Evolutionary conservation across 2,888 invertebrate species (phyloP).

Genomic region (Harmothoe impar): DNA sequence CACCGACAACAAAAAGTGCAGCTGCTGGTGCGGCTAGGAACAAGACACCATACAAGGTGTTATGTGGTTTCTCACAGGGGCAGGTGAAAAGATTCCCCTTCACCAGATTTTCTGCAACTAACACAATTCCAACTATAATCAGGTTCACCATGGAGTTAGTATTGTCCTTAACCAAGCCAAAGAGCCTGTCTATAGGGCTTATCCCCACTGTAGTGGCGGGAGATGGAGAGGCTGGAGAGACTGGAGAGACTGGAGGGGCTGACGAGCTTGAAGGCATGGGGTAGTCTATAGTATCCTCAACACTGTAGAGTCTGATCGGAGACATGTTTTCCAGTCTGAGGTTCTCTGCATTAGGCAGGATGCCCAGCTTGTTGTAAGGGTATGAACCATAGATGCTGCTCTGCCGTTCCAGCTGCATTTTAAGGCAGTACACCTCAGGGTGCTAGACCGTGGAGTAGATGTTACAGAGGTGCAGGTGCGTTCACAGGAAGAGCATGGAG

Average conservation of each 20-base stretch:
- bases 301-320: background rate
- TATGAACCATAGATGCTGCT: background rate
- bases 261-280: background rate
- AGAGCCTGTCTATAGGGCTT: background rate
- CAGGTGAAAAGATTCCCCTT: constrained; percentile 51
- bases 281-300: background rate
- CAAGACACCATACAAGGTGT: background rate
- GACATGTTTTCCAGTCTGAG: background rate
- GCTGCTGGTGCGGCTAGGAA: constrained; percentile 27
- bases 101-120: constrained; percentile 32
- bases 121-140: background rate
- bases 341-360: constrained; percentile 47
- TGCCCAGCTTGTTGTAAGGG: constrained; percentile 27
- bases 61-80: constrained; percentile 38
- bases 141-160: constrained; percentile 30
- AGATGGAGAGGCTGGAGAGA: background rate
- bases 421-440: too few species aligned
- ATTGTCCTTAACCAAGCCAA: constrained; percentile 35
- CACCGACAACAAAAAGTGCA: constrained; percentile 43
- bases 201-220: background rate
- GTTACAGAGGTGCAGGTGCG: too few species aligned
- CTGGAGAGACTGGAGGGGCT: background rate
- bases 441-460: too few species aligned
- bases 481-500: too few species aligned
- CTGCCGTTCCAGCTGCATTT: background rate